Conservation (phyloP, 2,113 vertebrate genomes). For the Heterochromis multidens region DNA sequence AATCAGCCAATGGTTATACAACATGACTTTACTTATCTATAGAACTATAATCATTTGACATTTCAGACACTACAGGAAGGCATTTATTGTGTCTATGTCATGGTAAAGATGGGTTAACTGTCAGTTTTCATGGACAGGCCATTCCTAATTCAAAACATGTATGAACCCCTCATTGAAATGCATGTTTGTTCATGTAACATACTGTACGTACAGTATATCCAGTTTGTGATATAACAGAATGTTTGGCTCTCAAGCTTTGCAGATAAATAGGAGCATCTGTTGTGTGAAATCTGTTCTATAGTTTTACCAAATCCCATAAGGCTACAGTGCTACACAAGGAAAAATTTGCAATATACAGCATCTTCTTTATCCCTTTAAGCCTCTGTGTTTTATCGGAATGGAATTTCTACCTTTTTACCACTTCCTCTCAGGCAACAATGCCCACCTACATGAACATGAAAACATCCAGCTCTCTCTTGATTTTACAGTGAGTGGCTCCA, state of each 20-base stretch:
- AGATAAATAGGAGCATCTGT: constrained; percentile 8
- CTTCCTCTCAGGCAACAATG: not conserved
- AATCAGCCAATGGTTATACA: not conserved
- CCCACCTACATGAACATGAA: not conserved
- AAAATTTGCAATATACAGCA: not conserved
- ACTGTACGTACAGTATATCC: fast-evolving
- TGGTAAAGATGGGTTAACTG: not conserved
- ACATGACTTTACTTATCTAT: too few species aligned
- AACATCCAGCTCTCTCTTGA: not conserved
- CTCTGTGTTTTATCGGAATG: not conserved
- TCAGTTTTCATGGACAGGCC: too few species aligned
- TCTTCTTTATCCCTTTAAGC: not conserved
- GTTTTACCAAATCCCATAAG: not conserved
- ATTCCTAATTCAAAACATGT: too few species aligned
- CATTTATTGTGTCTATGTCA: not conserved
- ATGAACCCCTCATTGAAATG: not conserved
- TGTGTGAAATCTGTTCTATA: constrained; percentile 18
- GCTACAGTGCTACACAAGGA: not conserved
- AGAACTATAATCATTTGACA: too few species aligned
- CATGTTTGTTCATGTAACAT: not conserved
- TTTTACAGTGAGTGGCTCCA: not conserved
- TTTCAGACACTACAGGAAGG: not conserved
- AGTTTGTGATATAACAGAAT: not conserved
- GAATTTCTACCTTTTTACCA: not conserved
- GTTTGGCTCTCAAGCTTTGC: not conserved